These are phyloP conservation scores for Brachycybe producta DNA, from an alignment of 2,888 invertebrate genomes.

Conservation along the genomic window DNA sequence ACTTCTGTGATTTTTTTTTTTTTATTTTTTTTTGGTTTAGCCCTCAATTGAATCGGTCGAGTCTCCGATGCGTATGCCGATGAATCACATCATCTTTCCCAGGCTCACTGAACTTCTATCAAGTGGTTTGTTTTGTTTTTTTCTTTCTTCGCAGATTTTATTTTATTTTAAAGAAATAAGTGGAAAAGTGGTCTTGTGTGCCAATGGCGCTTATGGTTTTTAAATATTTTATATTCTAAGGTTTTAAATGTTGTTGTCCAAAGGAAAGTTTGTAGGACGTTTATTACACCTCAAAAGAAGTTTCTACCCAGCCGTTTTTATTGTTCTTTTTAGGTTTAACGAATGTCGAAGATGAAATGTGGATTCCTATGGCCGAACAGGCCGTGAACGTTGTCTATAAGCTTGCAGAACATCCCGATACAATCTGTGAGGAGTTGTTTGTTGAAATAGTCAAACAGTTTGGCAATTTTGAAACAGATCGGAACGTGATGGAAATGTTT, in stretches of 20 bases:
- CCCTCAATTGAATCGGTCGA: slow-evolving; percentile 11
- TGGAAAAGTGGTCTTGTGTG: too few relatives aligned
- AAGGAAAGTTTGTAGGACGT: too few relatives aligned
- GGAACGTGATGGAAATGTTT: too few relatives aligned
- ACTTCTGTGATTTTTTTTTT: neutral
- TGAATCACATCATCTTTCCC: slow-evolving; percentile 44
- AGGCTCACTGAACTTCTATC: slow-evolving; percentile 32
- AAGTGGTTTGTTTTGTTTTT: neutral
- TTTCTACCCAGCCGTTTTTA: too few relatives aligned
- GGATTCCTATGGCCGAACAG: slow-evolving; percentile 44
- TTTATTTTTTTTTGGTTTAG: neutral
- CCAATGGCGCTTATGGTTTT: too few relatives aligned
- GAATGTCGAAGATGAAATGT: slow-evolving; percentile 38
- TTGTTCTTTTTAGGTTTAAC: slow-evolving; percentile 35
- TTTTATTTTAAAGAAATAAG: too few relatives aligned
- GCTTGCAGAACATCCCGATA: slow-evolving; percentile 47
- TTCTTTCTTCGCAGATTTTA: neutral
- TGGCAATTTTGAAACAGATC: neutral
- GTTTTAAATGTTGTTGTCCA: too few relatives aligned
- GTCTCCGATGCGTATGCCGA: slow-evolving; percentile 27
- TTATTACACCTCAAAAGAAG: too few relatives aligned
- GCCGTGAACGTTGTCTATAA: slow-evolving; percentile 48
- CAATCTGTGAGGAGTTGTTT: slow-evolving; percentile 31
- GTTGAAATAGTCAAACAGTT: slow-evolving; percentile 20
- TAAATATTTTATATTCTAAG: too few relatives aligned